Percentiles rank a stretch among this genome's conserved stretches.
Conservation (phyloP, 37 sponge, comb jelly and placozoan species). For the Bolinopsis microptera region DNA sequence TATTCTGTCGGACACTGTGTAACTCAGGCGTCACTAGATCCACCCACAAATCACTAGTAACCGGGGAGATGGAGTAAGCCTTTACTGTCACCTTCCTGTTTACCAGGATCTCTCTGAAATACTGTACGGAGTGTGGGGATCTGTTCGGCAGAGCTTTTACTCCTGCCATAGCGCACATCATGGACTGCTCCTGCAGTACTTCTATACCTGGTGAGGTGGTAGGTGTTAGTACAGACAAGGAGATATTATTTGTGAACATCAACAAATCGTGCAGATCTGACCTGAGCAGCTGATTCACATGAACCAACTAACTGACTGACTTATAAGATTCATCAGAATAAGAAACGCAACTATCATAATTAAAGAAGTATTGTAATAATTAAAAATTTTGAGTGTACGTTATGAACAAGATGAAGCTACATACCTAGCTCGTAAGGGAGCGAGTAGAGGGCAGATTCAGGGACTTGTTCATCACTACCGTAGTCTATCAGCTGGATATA, state of each 20-base stretch:
- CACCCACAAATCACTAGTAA: neutral
- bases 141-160: neutral
- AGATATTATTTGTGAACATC: too few species aligned
- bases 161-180: constrained; percentile 17
- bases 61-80: constrained; percentile 51
- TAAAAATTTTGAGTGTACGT: too few species aligned
- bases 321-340: too few species aligned
- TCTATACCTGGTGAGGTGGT: constrained; percentile 21
- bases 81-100: constrained; percentile 4
- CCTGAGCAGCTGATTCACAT: too few species aligned
- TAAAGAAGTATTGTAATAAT: too few species aligned
- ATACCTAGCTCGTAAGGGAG: constrained; percentile 54
- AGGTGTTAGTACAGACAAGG: neutral
- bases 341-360: too few species aligned
- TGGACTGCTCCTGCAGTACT: neutral
- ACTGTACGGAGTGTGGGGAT: neutral
- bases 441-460: constrained; percentile 10
- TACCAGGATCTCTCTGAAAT: neutral
- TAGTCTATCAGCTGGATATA: constrained; percentile 3
- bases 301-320: too few species aligned
- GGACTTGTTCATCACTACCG: constrained; percentile 38
- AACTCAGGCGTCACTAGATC: neutral
- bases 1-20: neutral
- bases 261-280: too few species aligned
- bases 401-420: neutral